Evolutionary conservation across 2,113 vertebrate genomes (phyloP), one percentile per base, ranked within the genome.

Genomic region (Mionectes macconnelli): DNA sequence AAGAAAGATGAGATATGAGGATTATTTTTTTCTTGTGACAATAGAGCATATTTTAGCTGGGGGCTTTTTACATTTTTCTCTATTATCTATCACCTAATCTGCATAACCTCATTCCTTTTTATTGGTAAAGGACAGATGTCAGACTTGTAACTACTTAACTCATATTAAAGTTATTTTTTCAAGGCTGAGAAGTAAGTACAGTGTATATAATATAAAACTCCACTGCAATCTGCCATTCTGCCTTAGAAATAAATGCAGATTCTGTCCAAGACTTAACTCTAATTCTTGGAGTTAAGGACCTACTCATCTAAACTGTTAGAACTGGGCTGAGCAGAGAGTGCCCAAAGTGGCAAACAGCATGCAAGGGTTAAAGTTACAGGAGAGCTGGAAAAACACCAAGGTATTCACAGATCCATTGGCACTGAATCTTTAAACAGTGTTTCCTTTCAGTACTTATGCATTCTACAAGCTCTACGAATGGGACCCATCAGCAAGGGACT

Each of bases 361-460:
- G 27, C 55, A 78, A 83, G 50, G 27, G 89, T 96, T 96, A 83
- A 89, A 94, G 59, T 72, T 90, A 63, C 57, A 93, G 70, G 73
- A 77, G 83, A 91, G 1, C 15, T 75, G 13, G 30, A 55, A 78
- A 63, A 70, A 69, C 53, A 69, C 8, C 21, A 8, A 56, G 49
- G 18, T 93, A 6, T 82, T 91, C 5, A 4, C n/a, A 30, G 28
- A 35, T 44, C 73, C 31, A 77, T 30, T 84, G 59, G 37, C 78
- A 70, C 27, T 73, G 45, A 35, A 35, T 55, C 31, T 81, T 45
- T 23, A 56, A 44, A 52, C 75, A 24, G 14, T n/a, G 19, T n/a
- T 84, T 89, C 87, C 69, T 47, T 57, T 28, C 66, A 28, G 28
- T 69, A 13, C 14, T 75, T 75, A 2, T 3, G n/a, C 23, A n/a